phyloP scores from a whole-genome alignment of 1,140 invertebrate species.

The Metaphire vulgaris region DNA sequence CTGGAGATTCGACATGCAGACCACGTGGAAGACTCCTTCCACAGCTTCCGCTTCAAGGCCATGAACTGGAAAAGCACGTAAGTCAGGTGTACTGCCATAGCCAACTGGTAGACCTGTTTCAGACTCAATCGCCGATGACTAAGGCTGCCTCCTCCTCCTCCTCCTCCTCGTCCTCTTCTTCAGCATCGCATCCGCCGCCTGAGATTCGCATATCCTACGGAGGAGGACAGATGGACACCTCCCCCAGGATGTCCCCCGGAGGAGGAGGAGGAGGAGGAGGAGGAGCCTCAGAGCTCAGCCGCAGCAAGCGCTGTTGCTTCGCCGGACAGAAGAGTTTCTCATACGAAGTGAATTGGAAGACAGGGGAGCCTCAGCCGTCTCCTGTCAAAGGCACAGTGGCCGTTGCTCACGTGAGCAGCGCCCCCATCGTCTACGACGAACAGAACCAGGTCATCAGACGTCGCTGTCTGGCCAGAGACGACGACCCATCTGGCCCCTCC shows the following conservation, averaged over 20 bases:
- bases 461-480: not conserved
- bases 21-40: not conserved
- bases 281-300: too few species aligned
- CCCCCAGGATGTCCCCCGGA: not conserved
- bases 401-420: not conserved
- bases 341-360: conserved; percentile 14
- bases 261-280: too few species aligned
- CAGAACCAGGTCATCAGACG: not conserved
- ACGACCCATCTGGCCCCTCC: not conserved
- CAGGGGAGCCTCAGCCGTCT: too few species aligned
- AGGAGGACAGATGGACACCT: not conserved
- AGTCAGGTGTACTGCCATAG: not conserved
- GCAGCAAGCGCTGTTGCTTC: not conserved
- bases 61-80: not conserved
- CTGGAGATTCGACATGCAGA: not conserved
- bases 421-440: not conserved
- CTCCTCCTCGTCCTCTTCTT: too few species aligned
- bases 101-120: not conserved
- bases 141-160: not conserved
- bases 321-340: conserved; percentile 24
- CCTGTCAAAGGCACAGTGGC: not conserved
- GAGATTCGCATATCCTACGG: not conserved
- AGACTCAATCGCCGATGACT: not conserved
- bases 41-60: not conserved
- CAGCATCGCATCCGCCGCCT: too few species aligned